Conservation (phyloP, 1,140 invertebrate species). For the Drosophila grimshawi region DNA sequence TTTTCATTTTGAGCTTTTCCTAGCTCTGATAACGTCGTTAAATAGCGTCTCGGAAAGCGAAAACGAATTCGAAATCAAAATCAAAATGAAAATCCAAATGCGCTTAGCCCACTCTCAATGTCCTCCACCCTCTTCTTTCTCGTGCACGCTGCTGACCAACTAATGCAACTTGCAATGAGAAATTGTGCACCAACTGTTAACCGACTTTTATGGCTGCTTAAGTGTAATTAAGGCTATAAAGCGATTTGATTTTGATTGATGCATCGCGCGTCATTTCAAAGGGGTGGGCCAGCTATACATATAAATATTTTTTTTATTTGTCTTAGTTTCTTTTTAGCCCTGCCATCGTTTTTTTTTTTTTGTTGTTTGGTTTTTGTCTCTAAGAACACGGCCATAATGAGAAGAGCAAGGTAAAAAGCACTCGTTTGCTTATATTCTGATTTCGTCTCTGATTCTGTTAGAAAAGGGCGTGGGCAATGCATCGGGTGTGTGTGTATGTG, state of each 20-base stretch:
- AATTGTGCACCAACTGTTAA: slow-evolving; percentile 56
- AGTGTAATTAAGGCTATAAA: slow-evolving; percentile 79
- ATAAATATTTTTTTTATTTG: background rate
- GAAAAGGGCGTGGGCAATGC: slow-evolving; percentile 67
- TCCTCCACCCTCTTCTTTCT: background rate
- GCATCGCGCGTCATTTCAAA: slow-evolving; percentile 24
- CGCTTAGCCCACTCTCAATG: slow-evolving; percentile 1
- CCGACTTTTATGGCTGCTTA: slow-evolving; percentile 75
- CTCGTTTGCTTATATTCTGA: background rate
- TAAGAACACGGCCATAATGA: too few relatives aligned
- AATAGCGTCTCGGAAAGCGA: slow-evolving; percentile 59
- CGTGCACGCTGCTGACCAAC: slow-evolving; percentile 36
- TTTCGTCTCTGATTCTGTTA: slow-evolving; percentile 13
- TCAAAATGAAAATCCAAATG: slow-evolving; percentile 32
- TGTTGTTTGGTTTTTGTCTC: background rate
- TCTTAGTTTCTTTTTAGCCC: too few relatives aligned
- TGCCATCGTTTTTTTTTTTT: background rate
- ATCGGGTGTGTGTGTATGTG: slow-evolving; percentile 11
- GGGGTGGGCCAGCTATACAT: slow-evolving; percentile 14
- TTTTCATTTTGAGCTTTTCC: slow-evolving; percentile 45
- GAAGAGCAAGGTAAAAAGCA: too few relatives aligned
- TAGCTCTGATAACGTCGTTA: slow-evolving; percentile 78
- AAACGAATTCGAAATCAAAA: slow-evolving; percentile 55
- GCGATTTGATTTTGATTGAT: slow-evolving; percentile 78
- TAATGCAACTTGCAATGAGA: slow-evolving; percentile 45